Percentiles rank a stretch among this genome's conserved stretches.
Conservation (phyloP, 2,113 vertebrate genomes). For the Myiopsitta monachus region DNA sequence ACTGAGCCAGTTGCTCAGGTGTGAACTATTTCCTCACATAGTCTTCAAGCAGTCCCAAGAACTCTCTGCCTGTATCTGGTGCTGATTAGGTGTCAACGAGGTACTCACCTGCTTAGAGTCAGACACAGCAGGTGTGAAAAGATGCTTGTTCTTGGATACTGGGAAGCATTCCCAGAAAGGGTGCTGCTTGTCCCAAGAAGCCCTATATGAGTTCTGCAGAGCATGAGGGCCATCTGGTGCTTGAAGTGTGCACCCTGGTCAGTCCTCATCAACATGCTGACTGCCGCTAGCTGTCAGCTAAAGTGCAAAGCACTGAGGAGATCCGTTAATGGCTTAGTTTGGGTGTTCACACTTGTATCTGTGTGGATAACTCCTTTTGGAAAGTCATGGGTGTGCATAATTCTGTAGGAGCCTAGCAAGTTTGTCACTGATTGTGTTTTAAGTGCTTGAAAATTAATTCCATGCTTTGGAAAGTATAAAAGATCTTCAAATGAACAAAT, state of each 20-base stretch:
- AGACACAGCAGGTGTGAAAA: too few relatives aligned
- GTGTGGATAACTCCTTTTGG: neutral
- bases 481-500: neutral
- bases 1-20: neutral
- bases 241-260: neutral
- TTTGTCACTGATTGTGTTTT: neutral
- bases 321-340: neutral
- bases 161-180: neutral
- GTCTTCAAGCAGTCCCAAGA: neutral
- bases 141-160: neutral
- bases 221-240: neutral
- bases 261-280: accelerated
- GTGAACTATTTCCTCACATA: neutral
- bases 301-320: neutral
- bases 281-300: neutral
- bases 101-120: neutral
- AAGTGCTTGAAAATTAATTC: neutral
- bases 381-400: neutral
- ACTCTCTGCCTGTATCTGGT: neutral
- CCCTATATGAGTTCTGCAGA: neutral
- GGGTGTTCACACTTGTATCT: neutral
- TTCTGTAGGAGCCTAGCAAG: neutral
- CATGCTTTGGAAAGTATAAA: neutral
- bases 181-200: neutral
- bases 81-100: neutral